Evolutionary conservation across 2,113 vertebrate genomes (phyloP), one percentile per base, ranked within the genome.

Genomic region (Macroglossus sobrinus): DNA sequence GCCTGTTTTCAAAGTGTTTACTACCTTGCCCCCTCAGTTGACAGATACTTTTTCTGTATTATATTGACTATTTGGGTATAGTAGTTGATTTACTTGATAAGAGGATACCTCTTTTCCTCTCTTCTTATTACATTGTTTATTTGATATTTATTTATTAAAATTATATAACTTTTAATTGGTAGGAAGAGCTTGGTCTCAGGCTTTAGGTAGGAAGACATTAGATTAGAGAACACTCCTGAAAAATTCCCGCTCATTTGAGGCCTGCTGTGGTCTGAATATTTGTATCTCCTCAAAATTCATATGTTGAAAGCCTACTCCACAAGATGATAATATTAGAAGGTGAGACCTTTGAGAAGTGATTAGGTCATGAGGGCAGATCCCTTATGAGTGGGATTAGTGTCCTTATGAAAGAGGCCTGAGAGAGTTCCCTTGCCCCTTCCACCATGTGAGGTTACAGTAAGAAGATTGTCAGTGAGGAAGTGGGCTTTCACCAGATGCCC

Each of bases 111-210:
- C 33, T 87, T 87, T 63, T 6, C 53, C 9, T 68, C 24, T 78
- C 30, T 82, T 63, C 72, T 45, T 86, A 71, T 45, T 11, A 92
- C 30, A 47, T 15, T 78, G 68, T 92, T 81, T 61, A 53, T 71
- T 89, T 59, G 21, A 91, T 45, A 64, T 92, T 92, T 89, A 35
- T 45, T 35, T 76, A 50, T 94, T 47, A 95, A 75, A 89, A 35
- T 89, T 71, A 33, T 43, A 40, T 89, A n/a, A 79, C 24, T 88
- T 91, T 90, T 85, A 78, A 47, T 53, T 82, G 19, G 61, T 68
- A 76, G 6, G 22, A 33, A 38, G 63, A 90, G 35, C 72, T 26
- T 55, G 55, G 16, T 72, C 22, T 90, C 53, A 87, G 26, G 11
- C 22, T 89, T 89, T 47, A 61, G 7, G 11, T 75, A 69, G 68